Base-by-base conservation (phyloP, 2,797 vertebrate species). In the Halcyon chelicuti region DNA sequence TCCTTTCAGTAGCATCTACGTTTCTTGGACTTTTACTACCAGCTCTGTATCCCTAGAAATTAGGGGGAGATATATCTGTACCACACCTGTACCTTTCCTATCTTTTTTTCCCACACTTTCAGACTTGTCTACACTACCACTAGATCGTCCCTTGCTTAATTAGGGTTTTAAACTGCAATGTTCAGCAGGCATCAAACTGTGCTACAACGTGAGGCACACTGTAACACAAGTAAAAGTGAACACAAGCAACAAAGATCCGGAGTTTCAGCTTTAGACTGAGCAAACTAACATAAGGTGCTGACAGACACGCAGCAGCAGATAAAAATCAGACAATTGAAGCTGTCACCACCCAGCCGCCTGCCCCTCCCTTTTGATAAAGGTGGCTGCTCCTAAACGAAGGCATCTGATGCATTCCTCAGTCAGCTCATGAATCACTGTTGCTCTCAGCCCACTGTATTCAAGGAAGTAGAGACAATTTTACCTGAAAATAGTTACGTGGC, bases 391-490 rank as follows among this genome's bases (percentile, higher is more conserved):
- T 35, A 88, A 81, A 61, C 3, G 40, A 91, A 91, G 80, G 80
- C 70, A 90, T 80, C 88, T 90, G 90, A 95, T 95, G 83, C 28
- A 37, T 66, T 66, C 88, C 72, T 57, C 66, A 90, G 90, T 84
- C 94, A 93, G 86, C 51, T 66, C 51, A 70, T 84, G 92, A 96
- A 95, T 95, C 93, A 96, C 79, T 52, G 79, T 22, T 51, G 40
- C 52, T 88, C 78, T 73, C 83, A 66, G 62, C 2, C 44, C 44
- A 22, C 28, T 1, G 7, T 49, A 72, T 55, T 78, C 79, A 96
- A 47, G 63, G 76, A 81, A 81, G 63, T 26, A 73, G 37, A 84
- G 42, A 55, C 19, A 55, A 47, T 86, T 92, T 78, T 81, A 95
- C 93, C 83, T 90, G 88, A 60, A 88, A 95, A 93, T 62, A 94